Evolutionary conservation across 2,113 vertebrate genomes (phyloP), one percentile per base, ranked within the genome.

Genomic region (Ovis canadensis): DNA sequence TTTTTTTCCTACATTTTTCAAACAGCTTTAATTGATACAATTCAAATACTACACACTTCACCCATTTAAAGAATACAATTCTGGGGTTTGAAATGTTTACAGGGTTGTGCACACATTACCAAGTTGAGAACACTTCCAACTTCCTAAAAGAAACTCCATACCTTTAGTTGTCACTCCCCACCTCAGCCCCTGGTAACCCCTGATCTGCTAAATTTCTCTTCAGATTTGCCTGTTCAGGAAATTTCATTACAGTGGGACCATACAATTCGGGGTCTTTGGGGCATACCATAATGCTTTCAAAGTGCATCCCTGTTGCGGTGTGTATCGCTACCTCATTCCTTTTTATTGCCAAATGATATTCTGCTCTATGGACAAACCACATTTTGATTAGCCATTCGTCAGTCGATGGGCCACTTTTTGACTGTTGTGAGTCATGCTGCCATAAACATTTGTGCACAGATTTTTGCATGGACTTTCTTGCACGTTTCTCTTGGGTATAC

Each of bases 291-390:
- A 60, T 23, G 6, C 43, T 91, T 78, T 78, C 74, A 3, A 29
- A 27, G 7, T 25, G 31, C 27, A 19, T 11, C 74, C 52, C 2
- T 8, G 7, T 3, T 17, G 10, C 57, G 54, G 11, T 3, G 1
- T 4, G 5, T 1, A 14, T 40, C 3, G n/a, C 31, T 12, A 54
- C 9, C 43, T 50, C 52, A 67, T 78, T 90, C 45, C n/a, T 82
- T 84, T 36, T 74, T 54, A 95, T 45, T 60, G 74, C 43, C 86
- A 93, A 84, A 52, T 50, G 60, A 57, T 88, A 78, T 23, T 62
- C 17, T 33, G 7, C 19, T 19, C 13, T 57, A 1, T 6, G n/a
- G 60, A 31, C 8, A 84, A 4, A 17, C 21, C 50, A 77, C 40
- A 48, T 60, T 84, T 50, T 62, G 45, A 15, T 84, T 27, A 55